Evolutionary conservation across 2,888 invertebrate species (phyloP).

Genomic region (Uloborus plumipes): DNA sequence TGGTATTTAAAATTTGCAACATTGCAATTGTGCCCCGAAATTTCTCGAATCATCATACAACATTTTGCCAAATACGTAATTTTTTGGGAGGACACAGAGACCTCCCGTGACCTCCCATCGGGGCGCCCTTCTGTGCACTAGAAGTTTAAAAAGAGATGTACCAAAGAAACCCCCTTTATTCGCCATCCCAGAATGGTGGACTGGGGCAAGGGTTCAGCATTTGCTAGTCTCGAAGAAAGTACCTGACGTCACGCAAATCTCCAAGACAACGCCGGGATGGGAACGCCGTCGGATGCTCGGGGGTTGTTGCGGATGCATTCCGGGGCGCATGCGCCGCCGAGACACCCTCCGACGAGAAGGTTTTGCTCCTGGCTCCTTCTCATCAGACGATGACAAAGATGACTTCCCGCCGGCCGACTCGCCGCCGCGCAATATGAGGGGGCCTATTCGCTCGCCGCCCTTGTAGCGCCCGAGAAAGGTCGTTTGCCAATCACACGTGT

Average conservation of each 20-base stretch:
- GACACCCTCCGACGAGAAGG: conserved; percentile 2
- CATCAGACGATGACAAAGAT: conserved; percentile 53
- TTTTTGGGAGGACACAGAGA: no score
- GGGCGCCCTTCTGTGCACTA: no score
- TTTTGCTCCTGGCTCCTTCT: conserved; percentile 1
- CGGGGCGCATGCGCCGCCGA: conserved; percentile 26
- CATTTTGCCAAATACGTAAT: no score
- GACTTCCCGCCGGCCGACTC: conserved; percentile 42
- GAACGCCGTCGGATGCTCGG: conserved; percentile 42
- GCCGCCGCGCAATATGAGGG: conserved; percentile 23
- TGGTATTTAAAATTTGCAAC: no score
- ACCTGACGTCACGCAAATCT: conserved; percentile 46
- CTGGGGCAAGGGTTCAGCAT: no score
- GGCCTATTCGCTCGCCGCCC: conserved; percentile 17
- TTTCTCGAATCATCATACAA: no score
- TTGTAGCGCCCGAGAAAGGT: conserved; percentile 29
- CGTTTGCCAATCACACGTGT: conserved; percentile 35
- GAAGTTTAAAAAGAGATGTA: no score
- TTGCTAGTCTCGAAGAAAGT: neutral
- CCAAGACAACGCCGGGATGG: conserved; percentile 56
- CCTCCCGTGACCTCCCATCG: no score
- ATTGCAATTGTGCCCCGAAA: no score
- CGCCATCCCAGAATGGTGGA: no score
- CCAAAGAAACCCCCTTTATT: no score
- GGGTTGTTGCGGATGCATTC: conserved; percentile 45